phyloP scores from a whole-genome alignment of 2,113 vertebrate species.

The Amazona vittata region DNA sequence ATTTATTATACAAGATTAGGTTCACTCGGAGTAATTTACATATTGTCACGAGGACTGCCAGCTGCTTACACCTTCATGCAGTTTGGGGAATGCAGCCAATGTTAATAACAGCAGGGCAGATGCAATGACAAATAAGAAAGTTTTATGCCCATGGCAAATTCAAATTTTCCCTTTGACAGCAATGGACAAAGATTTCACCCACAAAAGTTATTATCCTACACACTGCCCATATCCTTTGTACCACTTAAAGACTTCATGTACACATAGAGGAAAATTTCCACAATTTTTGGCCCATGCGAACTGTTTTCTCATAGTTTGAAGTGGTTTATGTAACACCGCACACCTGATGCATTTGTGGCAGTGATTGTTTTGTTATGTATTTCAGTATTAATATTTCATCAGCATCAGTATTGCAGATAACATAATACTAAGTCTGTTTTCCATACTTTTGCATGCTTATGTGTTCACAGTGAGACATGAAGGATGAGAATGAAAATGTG shows the following conservation, averaged over 20 bases:
- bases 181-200: neutral
- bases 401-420: neutral
- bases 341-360: neutral
- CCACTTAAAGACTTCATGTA: neutral
- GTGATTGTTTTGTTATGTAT: neutral
- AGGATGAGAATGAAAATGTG: neutral
- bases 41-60: slow-evolving; percentile 68
- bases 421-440: neutral
- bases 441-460: neutral
- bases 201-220: neutral
- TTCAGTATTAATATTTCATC: neutral
- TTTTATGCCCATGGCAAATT: neutral
- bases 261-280: neutral
- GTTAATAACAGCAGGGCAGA: slow-evolving; percentile 18
- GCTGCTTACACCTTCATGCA: slow-evolving; percentile 63
- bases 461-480: neutral
- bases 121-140: slow-evolving; percentile 39
- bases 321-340: neutral
- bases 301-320: neutral
- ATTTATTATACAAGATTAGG: slow-evolving; percentile 73
- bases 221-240: neutral
- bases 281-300: neutral
- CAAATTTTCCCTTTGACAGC: neutral
- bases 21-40: slow-evolving; percentile 72
- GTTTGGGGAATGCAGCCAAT: slow-evolving; percentile 57